These are phyloP conservation scores for Drosophila flavopinicola DNA, from an alignment of 2,888 invertebrate genomes.

Conservation along the genomic window DNA sequence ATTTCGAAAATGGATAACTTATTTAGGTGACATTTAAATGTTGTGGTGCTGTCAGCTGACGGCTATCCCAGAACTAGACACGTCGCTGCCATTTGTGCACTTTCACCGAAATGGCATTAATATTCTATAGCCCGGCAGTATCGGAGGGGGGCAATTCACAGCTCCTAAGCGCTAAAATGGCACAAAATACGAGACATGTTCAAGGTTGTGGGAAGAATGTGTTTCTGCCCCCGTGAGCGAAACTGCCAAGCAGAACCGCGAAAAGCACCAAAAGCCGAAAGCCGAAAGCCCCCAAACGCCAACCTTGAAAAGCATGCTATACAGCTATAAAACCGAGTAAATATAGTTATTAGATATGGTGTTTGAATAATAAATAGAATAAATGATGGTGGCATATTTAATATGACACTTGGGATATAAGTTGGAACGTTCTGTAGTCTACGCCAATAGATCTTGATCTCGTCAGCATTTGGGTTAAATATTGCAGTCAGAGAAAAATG, in stretches of 20 bases:
- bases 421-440: not conserved
- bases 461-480: constrained; percentile 29
- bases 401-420: constrained; percentile 1
- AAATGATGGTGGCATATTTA: not conserved
- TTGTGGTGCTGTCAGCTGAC: constrained; percentile 35
- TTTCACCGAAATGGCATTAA: constrained; percentile 66
- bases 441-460: constrained; percentile 10
- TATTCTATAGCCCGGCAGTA: constrained; percentile 47
- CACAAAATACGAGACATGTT: not conserved
- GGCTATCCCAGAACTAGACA: constrained; percentile 35
- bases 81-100: constrained; percentile 44
- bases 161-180: constrained; percentile 3
- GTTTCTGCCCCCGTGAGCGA: constrained; percentile 8
- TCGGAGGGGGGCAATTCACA: constrained; percentile 1
- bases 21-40: constrained; percentile 29
- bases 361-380: not conserved
- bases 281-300: constrained; percentile 5
- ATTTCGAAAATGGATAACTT: constrained; percentile 5
- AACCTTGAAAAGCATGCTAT: constrained; percentile 40
- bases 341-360: not conserved
- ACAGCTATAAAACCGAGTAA: constrained; percentile 1
- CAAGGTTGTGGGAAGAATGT: constrained; percentile 50
- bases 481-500: constrained; percentile 10
- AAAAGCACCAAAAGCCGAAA: constrained; percentile 3
- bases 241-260: constrained; percentile 7